Conservation (phyloP, 2,797 vertebrate genomes). For the Bovichtus diacanthus region DNA sequence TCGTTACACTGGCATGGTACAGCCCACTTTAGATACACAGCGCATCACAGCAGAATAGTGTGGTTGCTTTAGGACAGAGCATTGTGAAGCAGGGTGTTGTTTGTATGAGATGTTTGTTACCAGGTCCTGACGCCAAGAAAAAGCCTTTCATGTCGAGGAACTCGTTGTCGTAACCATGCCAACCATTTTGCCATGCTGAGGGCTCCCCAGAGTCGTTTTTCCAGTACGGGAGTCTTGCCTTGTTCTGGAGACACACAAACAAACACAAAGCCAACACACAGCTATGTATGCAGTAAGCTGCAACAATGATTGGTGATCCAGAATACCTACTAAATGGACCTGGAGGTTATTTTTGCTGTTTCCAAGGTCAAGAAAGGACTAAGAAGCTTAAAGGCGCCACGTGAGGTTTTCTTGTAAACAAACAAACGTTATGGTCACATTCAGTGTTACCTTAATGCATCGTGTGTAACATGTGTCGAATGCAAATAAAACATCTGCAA, state of each 20-base stretch:
- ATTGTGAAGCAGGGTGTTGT: not conserved
- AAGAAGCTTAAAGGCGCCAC: not conserved
- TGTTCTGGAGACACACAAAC: constrained; percentile 83
- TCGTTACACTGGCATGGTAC: not conserved
- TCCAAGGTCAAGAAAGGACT: not conserved
- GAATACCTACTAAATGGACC: not conserved
- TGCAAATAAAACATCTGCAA: too few relatives aligned
- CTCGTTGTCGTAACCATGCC: constrained; percentile 97
- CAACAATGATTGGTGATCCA: not conserved
- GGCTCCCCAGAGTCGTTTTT: constrained; percentile 85
- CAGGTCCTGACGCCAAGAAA: constrained; percentile 93
- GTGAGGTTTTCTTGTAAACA: not conserved
- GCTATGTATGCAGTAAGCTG: not conserved
- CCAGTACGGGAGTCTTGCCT: constrained; percentile 90
- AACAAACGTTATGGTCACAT: not conserved
- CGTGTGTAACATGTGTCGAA: too few relatives aligned
- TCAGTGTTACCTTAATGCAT: not conserved
- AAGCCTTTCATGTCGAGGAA: constrained; percentile 93
- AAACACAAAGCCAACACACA: not conserved
- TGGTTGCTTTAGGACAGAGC: not conserved
- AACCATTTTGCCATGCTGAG: constrained; percentile 92
- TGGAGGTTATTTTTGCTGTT: not conserved
- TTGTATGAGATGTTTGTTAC: constrained; percentile 74
- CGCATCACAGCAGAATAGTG: not conserved
- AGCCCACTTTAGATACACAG: not conserved